Percentiles rank a stretch among this genome's conserved stretches.
Conservation (phyloP, 2,113 vertebrate species). For the Pteropus alecto region DNA sequence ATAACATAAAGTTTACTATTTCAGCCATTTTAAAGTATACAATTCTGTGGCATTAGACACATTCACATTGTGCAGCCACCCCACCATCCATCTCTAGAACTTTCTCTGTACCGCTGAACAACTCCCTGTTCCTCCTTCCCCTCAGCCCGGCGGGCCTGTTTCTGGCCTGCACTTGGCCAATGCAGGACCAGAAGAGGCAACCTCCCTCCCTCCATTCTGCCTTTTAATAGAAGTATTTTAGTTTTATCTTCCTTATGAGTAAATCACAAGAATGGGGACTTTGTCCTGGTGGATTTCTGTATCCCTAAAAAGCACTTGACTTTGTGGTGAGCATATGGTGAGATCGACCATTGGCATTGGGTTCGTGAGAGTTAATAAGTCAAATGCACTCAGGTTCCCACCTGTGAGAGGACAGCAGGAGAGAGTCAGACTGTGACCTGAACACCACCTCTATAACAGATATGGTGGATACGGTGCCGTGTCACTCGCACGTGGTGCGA, state of each 20-base stretch:
- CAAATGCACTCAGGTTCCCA: neutral
- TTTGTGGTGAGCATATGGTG: neutral
- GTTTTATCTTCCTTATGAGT: neutral
- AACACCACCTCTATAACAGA: neutral
- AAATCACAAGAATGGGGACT: neutral
- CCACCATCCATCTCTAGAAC: no score
- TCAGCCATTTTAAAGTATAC: neutral
- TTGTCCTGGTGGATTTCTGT: neutral
- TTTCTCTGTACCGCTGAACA: neutral
- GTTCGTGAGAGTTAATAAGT: neutral
- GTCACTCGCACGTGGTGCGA: rapidly evolving
- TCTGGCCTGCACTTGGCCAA: neutral
- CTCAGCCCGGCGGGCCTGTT: neutral
- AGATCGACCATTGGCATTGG: neutral
- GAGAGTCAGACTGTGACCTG: neutral
- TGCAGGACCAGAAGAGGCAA: neutral
- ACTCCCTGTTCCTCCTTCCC: no score
- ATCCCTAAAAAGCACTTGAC: neutral
- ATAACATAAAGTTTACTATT: neutral
- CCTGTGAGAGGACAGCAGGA: neutral
- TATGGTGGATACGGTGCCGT: rapidly evolving
- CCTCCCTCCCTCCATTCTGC: neutral
- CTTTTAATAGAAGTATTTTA: neutral
- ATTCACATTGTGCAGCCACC: neutral
- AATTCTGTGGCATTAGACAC: neutral